Evolutionary conservation across 2,888 invertebrate species (phyloP), one percentile per base, ranked within the genome.

Genomic region (Brachycybe producta): DNA sequence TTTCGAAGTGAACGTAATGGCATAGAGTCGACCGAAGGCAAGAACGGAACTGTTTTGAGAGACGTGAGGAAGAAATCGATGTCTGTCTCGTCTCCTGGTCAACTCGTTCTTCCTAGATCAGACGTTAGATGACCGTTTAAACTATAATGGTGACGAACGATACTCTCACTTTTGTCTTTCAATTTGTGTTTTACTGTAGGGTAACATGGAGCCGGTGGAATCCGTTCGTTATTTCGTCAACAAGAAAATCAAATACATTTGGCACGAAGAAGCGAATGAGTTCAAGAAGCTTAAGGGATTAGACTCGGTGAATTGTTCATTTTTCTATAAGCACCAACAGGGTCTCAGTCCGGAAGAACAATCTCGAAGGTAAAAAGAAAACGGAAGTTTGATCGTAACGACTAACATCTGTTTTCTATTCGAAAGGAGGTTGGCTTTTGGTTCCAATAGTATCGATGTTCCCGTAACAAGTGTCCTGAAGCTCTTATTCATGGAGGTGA

Each of bases 181-280:
- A 13, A 2, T 39, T 36, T 27, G 26, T 36, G 30, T 27, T 48
- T 23, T 49, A 24, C 2, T 28, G 52, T 51, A 51, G 39, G 54
- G 54, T 4, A 35, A 26, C 51, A 63, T 65, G 2, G 59, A 56
- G 61, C 64, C 81, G 78, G 72, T 75, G 27, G 72, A 75, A 44
- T 71, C 70, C 41, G 70, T 78, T 48, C 72, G 79, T 2, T 72
- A 78, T 56, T 87, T 91, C 67, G 75, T 74, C 0, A 87, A 86
- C 63, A 90, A 91, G 65, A 90, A 88, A 64, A 73, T 85, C 54
- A 76, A 76, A 0, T 80, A 88, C 59, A 72, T 88, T 19, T 91
- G 88, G 87, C 82, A 87, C 62, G 66, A 67, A 0, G 74, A 75
- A 27, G 74, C 75, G 23, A 74, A 75, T 35, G 75, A 75, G 53